A percentile compares a stretch with the other conserved stretches of the same genome.
Evolutionary conservation across 1,140 invertebrate genomes (phyloP).

Genomic region (Caenorhabditis elegans): DNA sequence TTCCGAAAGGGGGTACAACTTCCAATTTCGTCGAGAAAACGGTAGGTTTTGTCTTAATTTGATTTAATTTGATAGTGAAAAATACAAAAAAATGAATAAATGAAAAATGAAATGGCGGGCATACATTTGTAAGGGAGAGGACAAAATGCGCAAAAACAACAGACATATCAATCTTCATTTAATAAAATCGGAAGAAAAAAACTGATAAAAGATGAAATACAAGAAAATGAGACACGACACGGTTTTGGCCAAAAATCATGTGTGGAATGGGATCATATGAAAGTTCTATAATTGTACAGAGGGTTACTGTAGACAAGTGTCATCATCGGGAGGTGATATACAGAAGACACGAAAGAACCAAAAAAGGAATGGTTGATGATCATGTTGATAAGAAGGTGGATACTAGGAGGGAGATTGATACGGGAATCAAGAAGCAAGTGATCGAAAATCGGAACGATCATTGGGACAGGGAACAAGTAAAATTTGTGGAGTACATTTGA

Average conservation of each 20-base stretch:
- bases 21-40: no score
- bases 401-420: neutral
- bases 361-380: neutral
- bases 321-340: neutral
- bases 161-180: neutral
- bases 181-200: neutral
- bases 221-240: no score
- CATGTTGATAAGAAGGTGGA: neutral
- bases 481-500: no score
- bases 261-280: no score
- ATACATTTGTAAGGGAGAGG: no score
- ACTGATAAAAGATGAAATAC: no score
- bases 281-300: no score
- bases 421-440: conserved; percentile 24
- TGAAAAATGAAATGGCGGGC: no score
- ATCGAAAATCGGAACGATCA: conserved; percentile 11
- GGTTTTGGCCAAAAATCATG: neutral
- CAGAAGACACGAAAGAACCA: neutral
- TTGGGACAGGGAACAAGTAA: neutral
- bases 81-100: neutral
- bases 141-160: no score
- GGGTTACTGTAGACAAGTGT: neutral
- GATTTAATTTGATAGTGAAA: neutral
- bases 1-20: no score
- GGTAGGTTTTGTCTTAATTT: conserved; percentile 13